These are phyloP conservation scores for Toxonevra muliebris DNA, from an alignment of 2,888 invertebrate genomes.

Conservation along the genomic window DNA sequence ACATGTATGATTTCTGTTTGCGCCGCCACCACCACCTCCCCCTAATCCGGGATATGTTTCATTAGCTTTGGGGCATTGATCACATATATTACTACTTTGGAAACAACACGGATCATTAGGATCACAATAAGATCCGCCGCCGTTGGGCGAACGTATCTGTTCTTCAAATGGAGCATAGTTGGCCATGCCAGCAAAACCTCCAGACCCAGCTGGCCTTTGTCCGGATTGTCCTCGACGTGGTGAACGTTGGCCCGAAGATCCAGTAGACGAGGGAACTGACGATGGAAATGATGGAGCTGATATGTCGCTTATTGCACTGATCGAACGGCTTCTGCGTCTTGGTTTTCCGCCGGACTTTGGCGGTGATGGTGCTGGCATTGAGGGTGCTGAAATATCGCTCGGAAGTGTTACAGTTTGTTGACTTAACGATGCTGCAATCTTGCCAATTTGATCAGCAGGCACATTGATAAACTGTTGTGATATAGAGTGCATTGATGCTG, in stretches of 20 bases:
- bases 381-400: conserved; percentile 7
- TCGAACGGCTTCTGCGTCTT: not conserved
- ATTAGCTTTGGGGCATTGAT: not conserved
- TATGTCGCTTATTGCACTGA: conserved; percentile 18
- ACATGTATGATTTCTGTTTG: not conserved
- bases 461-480: not conserved
- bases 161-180: conserved; percentile 36
- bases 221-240: not conserved
- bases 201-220: conserved; percentile 5
- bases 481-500: conserved; percentile 21
- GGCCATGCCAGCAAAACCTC: conserved; percentile 32
- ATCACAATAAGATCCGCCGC: conserved; percentile 1
- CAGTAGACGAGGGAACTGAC: conserved; percentile 18
- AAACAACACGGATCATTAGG: conserved; percentile 13
- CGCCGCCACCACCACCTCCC: not conserved
- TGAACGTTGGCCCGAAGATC: conserved; percentile 1
- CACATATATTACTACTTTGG: not conserved
- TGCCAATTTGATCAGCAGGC: not conserved
- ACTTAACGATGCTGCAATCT: not conserved
- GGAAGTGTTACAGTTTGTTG: not conserved
- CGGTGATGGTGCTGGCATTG: not conserved
- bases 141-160: conserved; percentile 28
- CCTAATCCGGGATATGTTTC: conserved; percentile 18
- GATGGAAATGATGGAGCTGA: conserved; percentile 23
- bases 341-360: not conserved